These are phyloP conservation scores for Baryphthengus martii DNA, from an alignment of 2,113 vertebrate genomes.

Conservation along the genomic window DNA sequence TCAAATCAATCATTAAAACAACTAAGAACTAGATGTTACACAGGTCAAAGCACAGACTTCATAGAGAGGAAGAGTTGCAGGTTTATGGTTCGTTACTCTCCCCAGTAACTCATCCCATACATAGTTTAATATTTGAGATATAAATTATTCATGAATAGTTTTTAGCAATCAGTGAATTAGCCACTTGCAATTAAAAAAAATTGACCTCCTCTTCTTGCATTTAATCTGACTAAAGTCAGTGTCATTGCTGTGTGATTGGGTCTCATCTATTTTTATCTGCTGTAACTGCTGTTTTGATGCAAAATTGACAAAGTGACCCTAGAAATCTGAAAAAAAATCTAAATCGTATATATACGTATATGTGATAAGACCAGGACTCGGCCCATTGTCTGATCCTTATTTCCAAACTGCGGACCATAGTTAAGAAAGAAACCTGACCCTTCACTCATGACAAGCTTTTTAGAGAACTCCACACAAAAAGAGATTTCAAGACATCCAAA, in stretches of 20 bases:
- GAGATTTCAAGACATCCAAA: not conserved
- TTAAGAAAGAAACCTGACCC: not conserved
- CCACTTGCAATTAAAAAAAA: constrained; percentile 50
- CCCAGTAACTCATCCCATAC: constrained; percentile 1
- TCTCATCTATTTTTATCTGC: constrained; percentile 35
- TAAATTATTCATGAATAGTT: constrained; percentile 54
- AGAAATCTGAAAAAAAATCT: not conserved
- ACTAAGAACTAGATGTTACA: not conserved
- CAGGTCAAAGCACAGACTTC: not conserved
- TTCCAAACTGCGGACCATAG: not conserved
- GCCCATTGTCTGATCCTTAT: not conserved
- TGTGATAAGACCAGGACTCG: not conserved
- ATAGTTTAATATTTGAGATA: constrained; percentile 21
- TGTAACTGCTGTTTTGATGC: not conserved
- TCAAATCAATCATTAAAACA: not conserved
- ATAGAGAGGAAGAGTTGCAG: not conserved
- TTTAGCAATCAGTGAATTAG: constrained; percentile 59
- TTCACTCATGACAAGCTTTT: not conserved
- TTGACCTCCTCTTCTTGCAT: constrained; percentile 26
- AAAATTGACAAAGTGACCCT: not conserved
- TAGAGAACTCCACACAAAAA: not conserved
- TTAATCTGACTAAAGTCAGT: constrained; percentile 30
- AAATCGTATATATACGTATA: not conserved
- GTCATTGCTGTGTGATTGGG: not conserved
- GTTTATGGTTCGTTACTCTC: not conserved